Evolutionary conservation across 2,888 invertebrate species (phyloP).

Genomic region (Ormyrus thymus): DNA sequence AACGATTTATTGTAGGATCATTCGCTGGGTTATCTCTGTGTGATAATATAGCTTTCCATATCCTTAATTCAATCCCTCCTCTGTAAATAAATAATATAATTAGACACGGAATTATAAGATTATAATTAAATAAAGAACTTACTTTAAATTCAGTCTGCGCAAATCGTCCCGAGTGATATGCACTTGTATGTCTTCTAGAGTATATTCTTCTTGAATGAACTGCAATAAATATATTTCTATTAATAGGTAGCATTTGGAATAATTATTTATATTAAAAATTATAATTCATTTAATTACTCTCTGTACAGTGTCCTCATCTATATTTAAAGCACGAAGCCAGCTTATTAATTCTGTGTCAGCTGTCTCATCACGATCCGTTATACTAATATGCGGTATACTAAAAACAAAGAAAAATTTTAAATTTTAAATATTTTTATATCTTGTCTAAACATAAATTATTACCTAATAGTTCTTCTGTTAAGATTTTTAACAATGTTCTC

Average conservation of each 20-base stretch:
- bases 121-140: conserved; percentile 62
- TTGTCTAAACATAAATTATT: neutral
- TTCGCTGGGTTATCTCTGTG: conserved; percentile 73
- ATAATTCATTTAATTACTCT: conserved; percentile 73
- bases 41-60: conserved; percentile 88
- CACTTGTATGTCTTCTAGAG: conserved; percentile 86
- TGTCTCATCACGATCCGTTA: conserved; percentile 67
- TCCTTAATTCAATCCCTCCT: conserved; percentile 87
- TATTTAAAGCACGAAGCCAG: conserved; percentile 84
- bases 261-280: conserved; percentile 5
- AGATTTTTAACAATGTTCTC: conserved; percentile 69
- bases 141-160: conserved; percentile 86
- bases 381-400: conserved; percentile 68
- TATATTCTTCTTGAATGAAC: conserved; percentile 85
- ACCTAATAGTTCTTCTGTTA: conserved; percentile 51
- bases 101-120: conserved; percentile 29
- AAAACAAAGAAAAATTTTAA: neutral
- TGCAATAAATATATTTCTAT: conserved; percentile 62
- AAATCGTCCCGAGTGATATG: conserved; percentile 90
- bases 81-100: conserved; percentile 74
- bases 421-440: neutral
- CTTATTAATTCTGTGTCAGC: conserved; percentile 79
- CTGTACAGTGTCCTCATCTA: conserved; percentile 82
- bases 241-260: neutral
- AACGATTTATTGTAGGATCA: no score